Conservation (phyloP, 2,797 vertebrate genomes). For the Trematomus bernacchii region DNA sequence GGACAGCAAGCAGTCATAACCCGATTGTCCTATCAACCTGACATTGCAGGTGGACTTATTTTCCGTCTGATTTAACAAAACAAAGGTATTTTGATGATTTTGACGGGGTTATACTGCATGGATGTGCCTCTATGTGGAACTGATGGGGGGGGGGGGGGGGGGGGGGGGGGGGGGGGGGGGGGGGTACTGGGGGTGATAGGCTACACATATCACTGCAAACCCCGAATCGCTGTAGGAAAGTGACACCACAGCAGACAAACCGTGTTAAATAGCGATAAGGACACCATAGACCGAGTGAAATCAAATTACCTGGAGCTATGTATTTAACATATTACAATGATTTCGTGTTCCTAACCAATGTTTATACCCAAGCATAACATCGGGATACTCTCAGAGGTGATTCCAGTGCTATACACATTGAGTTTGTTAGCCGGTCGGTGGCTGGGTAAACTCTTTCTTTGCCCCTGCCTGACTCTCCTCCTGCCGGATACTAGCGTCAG, state of each 20-base stretch:
- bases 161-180: not conserved
- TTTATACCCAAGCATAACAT: not conserved
- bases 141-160: not conserved
- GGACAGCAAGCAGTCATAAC: not conserved
- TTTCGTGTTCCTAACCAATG: not conserved
- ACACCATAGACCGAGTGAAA: not conserved
- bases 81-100: not conserved
- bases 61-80: constrained; percentile 8
- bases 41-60: constrained; percentile 68
- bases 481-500: constrained; percentile 73
- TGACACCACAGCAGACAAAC: not conserved
- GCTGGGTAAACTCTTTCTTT: constrained; percentile 73
- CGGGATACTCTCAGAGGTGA: not conserved
- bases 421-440: constrained; percentile 33
- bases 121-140: not conserved
- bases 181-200: not conserved
- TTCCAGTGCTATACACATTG: not conserved
- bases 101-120: not conserved
- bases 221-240: not conserved
- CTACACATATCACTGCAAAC: not conserved
- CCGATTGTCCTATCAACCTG: constrained; percentile 42
- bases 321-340: not conserved
- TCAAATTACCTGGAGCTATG: not conserved
- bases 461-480: constrained; percentile 64
- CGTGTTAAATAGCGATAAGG: constrained; percentile 7